Evolutionary conservation across 2,113 vertebrate genomes (phyloP).

Genomic region (Nestor notabilis): DNA sequence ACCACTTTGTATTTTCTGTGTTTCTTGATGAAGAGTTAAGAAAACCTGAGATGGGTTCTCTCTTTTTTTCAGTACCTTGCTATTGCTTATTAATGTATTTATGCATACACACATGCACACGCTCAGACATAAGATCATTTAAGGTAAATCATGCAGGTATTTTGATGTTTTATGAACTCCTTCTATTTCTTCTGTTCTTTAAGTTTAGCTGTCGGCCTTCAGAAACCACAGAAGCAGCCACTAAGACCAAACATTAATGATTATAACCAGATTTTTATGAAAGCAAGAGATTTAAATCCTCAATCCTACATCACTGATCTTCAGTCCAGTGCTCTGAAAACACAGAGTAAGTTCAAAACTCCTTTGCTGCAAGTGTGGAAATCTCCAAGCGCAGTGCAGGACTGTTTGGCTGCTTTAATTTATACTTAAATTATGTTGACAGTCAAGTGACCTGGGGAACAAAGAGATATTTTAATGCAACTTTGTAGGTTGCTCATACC

Average conservation of each 20-base stretch:
- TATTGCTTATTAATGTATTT: background rate
- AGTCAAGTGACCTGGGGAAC: background rate
- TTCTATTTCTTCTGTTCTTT: background rate
- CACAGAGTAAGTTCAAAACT: background rate
- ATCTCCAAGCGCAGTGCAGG: background rate
- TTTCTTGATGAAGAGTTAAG: background rate
- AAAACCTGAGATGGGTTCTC: background rate
- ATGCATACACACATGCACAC: background rate
- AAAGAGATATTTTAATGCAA: background rate
- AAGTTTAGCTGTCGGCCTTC: background rate
- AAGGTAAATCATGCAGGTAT: background rate
- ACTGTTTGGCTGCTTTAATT: background rate
- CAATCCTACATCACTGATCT: background rate
- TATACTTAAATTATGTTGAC: background rate
- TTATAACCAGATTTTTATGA: background rate
- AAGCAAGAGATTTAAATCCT: background rate
- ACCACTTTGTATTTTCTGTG: background rate
- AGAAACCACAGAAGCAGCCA: background rate
- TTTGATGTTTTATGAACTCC: background rate
- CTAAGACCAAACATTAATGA: background rate
- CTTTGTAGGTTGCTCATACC: rapidly evolving
- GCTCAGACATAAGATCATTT: background rate
- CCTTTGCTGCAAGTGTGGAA: background rate
- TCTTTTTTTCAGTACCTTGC: background rate
- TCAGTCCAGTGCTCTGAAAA: background rate